A percentile compares a stretch with the other conserved stretches of the same genome.
Evolutionary conservation across 2,113 vertebrate genomes (phyloP).

Genomic region (Equus przewalskii): DNA sequence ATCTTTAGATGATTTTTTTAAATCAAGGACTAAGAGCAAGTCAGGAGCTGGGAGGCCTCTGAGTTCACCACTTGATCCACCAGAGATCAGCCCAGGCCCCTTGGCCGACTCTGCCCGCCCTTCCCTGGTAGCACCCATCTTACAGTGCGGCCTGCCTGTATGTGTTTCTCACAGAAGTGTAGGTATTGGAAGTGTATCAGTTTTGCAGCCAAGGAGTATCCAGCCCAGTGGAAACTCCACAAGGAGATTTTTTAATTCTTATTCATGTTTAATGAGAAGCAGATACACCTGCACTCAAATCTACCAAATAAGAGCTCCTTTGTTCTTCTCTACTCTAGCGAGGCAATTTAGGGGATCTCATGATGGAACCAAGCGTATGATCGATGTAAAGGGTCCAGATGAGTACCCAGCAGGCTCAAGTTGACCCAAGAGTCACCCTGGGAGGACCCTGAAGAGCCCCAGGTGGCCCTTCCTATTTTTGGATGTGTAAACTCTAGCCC

Average conservation of each 20-base stretch:
- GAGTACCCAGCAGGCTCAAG: no score
- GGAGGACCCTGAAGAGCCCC: neutral
- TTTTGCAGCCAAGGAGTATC: neutral
- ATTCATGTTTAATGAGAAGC: neutral
- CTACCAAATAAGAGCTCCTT: neutral
- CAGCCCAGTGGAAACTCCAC: neutral
- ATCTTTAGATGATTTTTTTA: neutral
- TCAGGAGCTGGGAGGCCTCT: neutral
- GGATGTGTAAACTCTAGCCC: neutral
- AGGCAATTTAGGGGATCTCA: neutral
- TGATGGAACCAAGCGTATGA: neutral
- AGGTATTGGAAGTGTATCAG: fast-evolving
- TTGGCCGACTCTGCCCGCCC: neutral
- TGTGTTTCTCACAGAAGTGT: neutral
- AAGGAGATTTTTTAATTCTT: neutral
- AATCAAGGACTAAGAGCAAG: neutral
- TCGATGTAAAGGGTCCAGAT: no score
- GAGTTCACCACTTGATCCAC: neutral
- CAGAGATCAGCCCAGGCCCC: neutral
- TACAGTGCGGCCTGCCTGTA: neutral
- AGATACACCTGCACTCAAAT: neutral
- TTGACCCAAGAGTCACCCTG: neutral
- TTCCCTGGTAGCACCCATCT: neutral
- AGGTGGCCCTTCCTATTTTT: neutral
- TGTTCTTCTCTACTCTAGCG: neutral